These are phyloP conservation scores for Bombyx mandarina DNA, from an alignment of 1,140 invertebrate genomes.

Conservation along the genomic window DNA sequence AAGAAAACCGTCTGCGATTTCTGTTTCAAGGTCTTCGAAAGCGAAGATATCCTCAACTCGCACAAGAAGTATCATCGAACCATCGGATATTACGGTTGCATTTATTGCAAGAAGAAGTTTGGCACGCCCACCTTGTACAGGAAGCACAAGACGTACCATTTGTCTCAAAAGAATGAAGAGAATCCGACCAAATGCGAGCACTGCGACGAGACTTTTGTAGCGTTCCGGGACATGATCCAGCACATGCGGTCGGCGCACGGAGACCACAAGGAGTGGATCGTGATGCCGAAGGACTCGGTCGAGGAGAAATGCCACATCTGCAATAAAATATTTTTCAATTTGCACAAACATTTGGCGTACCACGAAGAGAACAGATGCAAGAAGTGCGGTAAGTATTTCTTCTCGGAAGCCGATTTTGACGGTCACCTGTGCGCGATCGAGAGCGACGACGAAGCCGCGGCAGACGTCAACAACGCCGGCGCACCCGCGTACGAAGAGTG, in stretches of 20 bases:
- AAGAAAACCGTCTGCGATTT: conserved; percentile 60
- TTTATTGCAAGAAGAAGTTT: conserved; percentile 62
- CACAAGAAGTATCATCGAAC: conserved; percentile 62
- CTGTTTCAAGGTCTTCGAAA: conserved; percentile 63
- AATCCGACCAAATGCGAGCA: conserved; percentile 63
- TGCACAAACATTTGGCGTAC: conserved; percentile 60
- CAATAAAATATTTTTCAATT: conserved; percentile 58
- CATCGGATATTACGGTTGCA: conserved; percentile 54
- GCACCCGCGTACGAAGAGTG: conserved; percentile 56
- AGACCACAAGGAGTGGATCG: conserved; percentile 60
- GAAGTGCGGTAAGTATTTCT: conserved; percentile 64
- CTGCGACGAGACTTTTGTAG: conserved; percentile 61
- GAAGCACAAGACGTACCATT: conserved; percentile 63
- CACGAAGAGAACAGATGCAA: conserved; percentile 67
- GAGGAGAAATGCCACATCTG: conserved; percentile 62
- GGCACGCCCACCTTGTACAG: conserved; percentile 47
- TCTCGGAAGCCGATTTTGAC: conserved; percentile 46
- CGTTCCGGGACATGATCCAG: conserved; percentile 57
- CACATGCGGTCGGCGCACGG: conserved; percentile 60
- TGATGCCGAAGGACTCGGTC: conserved; percentile 48
- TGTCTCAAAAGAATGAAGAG: conserved; percentile 47
- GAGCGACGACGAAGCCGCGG: conserved; percentile 47
- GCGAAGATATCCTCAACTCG: conserved; percentile 45
- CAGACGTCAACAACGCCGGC: conserved; percentile 16
- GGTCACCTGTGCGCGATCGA: conserved; percentile 61